Evolutionary conservation across 2,113 vertebrate species (phyloP), one percentile per base, ranked within the genome.

Genomic region (Oenanthe melanoleuca): DNA sequence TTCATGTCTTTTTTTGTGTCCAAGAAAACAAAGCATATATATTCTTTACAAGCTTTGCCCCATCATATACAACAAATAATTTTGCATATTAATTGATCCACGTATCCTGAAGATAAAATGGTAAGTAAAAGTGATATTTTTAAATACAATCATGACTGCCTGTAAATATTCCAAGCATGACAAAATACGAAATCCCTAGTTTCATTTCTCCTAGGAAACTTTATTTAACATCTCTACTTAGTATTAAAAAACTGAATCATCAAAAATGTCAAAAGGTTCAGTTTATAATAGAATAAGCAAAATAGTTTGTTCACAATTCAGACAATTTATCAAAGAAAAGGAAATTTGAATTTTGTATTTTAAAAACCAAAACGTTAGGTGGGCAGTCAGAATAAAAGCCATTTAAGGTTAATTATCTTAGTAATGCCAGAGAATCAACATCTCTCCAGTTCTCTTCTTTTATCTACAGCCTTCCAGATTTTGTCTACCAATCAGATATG

Each of bases 1-100:
- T 88, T 88, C 24, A 10, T 85, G 50, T 45, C 26, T 85, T 88
- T 89, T 89, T 92, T 93, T 93, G 44, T 72, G 37, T 89, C 49
- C 77, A 61, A 73, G 92, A 92, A 74, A 33, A 0, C 18, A 80
- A 81, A 75, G 3, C 28, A 66, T 12, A 61, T 89, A 56, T 89
- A 79, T 89, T 75, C 38, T 59, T 90, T 70, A n/a, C 16, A 74
- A 84, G 22, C 4, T 70, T 63, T 70, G 4, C 10, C 4, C 5
- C 22, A 40, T 70, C 59, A 47, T 66, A 88, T 57, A 12, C 12
- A 57, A 29, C 13, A 69, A 77, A 70, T 66, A 89, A 73, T 7
- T 87, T 93, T 88, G 9, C 64, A 88, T 92, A 77, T 74, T 81
- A 91, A 86, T 82, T 91, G 29, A 33, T 55, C 29, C 4, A 66